Evolutionary conservation across 2,797 vertebrate species (phyloP), one percentile per base, ranked within the genome.

Genomic region (Macroramphosus scolopax): DNA sequence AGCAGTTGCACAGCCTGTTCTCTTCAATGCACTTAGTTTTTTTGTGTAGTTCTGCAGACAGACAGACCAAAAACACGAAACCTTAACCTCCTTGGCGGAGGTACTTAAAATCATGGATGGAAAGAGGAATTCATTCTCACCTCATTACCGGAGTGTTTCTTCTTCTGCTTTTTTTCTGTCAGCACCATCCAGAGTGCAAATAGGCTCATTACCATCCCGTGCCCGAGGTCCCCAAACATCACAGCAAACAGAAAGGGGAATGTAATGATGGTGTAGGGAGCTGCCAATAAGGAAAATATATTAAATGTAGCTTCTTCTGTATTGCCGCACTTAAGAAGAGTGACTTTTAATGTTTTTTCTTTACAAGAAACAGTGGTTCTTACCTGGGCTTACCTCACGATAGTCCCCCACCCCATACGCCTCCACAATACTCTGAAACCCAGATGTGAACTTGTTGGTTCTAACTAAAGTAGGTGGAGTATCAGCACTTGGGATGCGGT

Each of bases 361-460:
- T 42, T 6, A 13, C 1, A 18, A 24, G 36, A 52, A 17, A 6
- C 5, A 3, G 20, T 1, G 5, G 37, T 6, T 59, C 85, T 87
- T 77, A 98, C 95, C 95, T 91, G 97, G 97, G 80, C 95, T 99
- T 48, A 95, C 92, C 80, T 99, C 97, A 13, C 93, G 81, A 31
- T 99, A 99, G 87, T 84, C 93, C 40, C 93, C 95, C 8, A 99
- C 91, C 17, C 96, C 97, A 0, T 99, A 99, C 1, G 96, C 94
- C 51, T 99, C 95, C 63, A 99, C 96, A 0, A 99, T 99, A 85
- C 88, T 95, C 87, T 99, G 97, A 67, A 99, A 99, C 3, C 94
- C 96, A 6, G 88, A 88, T 0, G 97, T 98, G 86, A 99, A 98
- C 68, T 93, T 97, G 87, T 99, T 99, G 83, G 93, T 94, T 49